Conservation (phyloP, 2,113 vertebrate species). For the Pseudopipra pipra region DNA sequence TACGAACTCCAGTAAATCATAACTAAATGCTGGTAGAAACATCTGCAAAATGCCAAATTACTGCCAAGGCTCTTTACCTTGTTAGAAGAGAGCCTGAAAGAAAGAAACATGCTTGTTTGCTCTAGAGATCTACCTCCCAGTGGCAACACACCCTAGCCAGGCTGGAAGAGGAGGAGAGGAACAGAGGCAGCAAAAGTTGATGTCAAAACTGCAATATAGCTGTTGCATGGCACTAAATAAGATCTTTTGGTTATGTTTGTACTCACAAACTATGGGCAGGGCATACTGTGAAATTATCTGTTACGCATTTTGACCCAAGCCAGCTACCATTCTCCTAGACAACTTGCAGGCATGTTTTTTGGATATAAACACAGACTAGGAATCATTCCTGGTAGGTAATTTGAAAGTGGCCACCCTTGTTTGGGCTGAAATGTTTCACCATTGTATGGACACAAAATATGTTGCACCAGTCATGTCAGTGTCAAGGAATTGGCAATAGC, state of each 20-base stretch:
- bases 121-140: neutral
- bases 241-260: neutral
- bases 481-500: neutral
- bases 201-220: neutral
- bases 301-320: neutral
- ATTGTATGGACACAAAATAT: neutral
- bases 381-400: neutral
- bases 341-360: neutral
- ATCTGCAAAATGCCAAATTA: neutral
- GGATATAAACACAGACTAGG: neutral
- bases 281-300: rapidly evolving
- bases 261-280: neutral
- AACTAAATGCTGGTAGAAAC: neutral
- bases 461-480: neutral
- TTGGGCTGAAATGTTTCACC: neutral
- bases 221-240: neutral
- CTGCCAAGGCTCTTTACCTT: neutral
- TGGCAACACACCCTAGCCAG: neutral
- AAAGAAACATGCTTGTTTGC: neutral
- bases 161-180: neutral
- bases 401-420: neutral
- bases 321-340: neutral
- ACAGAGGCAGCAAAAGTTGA: neutral
- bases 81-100: neutral
- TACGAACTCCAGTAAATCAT: neutral